Evolutionary conservation across 2,797 vertebrate species (phyloP).

Genomic region (Semaprochilodus insignis): DNA sequence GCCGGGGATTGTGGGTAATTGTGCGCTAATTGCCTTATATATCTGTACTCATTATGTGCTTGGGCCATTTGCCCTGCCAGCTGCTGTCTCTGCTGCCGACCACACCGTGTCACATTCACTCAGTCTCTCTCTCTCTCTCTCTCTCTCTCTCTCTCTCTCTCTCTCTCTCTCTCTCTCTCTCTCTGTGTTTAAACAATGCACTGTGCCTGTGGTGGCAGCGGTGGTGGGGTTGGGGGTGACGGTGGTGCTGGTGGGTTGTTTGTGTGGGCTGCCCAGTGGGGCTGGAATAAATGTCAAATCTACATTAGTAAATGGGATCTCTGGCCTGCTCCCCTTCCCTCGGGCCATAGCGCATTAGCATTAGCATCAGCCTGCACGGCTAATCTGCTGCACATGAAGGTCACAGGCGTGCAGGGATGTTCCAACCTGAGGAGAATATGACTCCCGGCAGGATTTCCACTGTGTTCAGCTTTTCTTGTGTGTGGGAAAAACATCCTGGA

Average conservation of each 20-base stretch:
- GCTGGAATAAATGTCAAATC: constrained; percentile 35
- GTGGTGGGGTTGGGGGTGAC: not conserved
- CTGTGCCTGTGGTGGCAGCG: not conserved
- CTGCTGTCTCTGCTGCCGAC: not conserved
- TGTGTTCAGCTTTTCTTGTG: not conserved
- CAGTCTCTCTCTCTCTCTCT: not conserved
- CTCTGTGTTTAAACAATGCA: not conserved
- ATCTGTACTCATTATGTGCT: not conserved
- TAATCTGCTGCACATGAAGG: constrained; percentile 3
- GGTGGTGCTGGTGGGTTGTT: not conserved
- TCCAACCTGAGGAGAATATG: not conserved
- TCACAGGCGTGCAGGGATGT: not conserved
- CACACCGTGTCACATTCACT: constrained; percentile 6
- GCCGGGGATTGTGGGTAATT: constrained; percentile 32
- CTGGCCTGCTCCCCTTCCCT: not conserved
- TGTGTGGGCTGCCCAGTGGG: not conserved
- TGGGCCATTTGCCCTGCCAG: constrained; percentile 4
- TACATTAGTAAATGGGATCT: constrained; percentile 17
- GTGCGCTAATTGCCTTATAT: constrained; percentile 5
- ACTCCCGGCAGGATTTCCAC: not conserved
- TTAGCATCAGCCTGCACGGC: constrained; percentile 9
- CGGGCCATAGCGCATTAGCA: constrained; percentile 13
- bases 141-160: not conserved
- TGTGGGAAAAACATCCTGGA: not conserved
- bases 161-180: not conserved